These are phyloP conservation scores for Agrypnus murinus DNA, from an alignment of 2,888 invertebrate species.

Conservation along the genomic window DNA sequence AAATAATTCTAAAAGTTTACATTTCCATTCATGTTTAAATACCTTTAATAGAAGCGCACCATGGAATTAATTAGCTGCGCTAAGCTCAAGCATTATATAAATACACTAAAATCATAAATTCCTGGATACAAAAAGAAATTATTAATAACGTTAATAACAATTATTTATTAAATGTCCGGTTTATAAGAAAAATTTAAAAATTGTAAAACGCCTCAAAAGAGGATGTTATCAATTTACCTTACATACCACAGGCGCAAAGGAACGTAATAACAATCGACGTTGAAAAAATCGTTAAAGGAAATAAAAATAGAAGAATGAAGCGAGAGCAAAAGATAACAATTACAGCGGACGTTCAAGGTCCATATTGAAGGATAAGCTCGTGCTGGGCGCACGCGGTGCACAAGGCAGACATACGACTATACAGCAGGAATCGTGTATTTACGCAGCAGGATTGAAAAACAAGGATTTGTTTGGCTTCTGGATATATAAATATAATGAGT, in stretches of 20 bases:
- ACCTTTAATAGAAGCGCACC: too few species aligned
- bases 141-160: conserved; percentile 1
- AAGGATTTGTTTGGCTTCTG: conserved; percentile 24
- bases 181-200: too few species aligned
- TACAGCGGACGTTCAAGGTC: conserved; percentile 34
- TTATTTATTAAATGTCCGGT: conserved; percentile 8
- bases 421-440: conserved; percentile 12
- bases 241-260: conserved; percentile 10
- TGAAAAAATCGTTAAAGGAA: neutral
- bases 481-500: conserved; percentile 10
- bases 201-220: conserved; percentile 17
- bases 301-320: conserved; percentile 20
- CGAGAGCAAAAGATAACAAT: conserved; percentile 32
- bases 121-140: too few species aligned
- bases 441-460: conserved; percentile 25
- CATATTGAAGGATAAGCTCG: conserved; percentile 35
- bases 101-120: neutral
- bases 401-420: conserved; percentile 34
- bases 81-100: too few species aligned
- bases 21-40: too few species aligned
- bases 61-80: too few species aligned
- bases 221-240: conserved; percentile 35
- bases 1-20: too few species aligned
- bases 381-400: conserved; percentile 38
- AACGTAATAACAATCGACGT: too few species aligned